Percentiles rank a stretch among this genome's conserved stretches.
Evolutionary conservation across 1,140 invertebrate species (phyloP).

Genomic region (Steinernema khuongi): DNA sequence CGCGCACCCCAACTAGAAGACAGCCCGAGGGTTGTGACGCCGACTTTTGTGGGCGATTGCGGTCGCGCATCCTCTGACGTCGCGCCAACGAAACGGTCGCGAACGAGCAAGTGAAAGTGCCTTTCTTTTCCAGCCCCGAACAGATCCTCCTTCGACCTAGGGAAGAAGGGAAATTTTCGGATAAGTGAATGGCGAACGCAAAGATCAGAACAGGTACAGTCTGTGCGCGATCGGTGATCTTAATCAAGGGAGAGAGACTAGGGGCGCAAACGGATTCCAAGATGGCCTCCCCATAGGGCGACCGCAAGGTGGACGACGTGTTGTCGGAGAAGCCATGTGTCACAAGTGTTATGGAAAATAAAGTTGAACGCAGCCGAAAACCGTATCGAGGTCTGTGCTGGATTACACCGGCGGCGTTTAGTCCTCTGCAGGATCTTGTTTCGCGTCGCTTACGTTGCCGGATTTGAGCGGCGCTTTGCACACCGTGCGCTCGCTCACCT

Average conservation of each 20-base stretch:
- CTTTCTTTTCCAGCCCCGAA: conserved; percentile 1
- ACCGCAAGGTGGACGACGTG: no score
- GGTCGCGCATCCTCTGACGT: not conserved
- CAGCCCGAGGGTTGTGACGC: conserved; percentile 11
- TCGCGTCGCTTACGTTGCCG: conserved; percentile 4
- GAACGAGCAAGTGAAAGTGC: not conserved
- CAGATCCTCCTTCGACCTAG: no score
- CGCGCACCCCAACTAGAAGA: conserved; percentile 6
- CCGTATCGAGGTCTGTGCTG: not conserved
- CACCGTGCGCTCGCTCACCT: not conserved
- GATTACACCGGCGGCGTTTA: conserved; percentile 5
- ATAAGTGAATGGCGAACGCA: not conserved
- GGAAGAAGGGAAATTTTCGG: no score
- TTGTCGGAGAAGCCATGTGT: no score
- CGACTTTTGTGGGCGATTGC: conserved; percentile 7
- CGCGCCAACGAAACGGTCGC: not conserved
- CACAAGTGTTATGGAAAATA: no score
- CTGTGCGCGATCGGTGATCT: no score
- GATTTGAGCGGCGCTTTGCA: not conserved
- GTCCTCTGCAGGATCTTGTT: not conserved
- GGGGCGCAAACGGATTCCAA: not conserved
- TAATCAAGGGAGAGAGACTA: no score
- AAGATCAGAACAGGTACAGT: no score
- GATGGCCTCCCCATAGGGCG: no score
- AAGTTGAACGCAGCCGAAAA: not conserved